A percentile compares a stretch with the other conserved stretches of the same genome.
Evolutionary conservation across 2,797 vertebrate genomes (phyloP).

Genomic region (Mormyrus hasselquistii): DNA sequence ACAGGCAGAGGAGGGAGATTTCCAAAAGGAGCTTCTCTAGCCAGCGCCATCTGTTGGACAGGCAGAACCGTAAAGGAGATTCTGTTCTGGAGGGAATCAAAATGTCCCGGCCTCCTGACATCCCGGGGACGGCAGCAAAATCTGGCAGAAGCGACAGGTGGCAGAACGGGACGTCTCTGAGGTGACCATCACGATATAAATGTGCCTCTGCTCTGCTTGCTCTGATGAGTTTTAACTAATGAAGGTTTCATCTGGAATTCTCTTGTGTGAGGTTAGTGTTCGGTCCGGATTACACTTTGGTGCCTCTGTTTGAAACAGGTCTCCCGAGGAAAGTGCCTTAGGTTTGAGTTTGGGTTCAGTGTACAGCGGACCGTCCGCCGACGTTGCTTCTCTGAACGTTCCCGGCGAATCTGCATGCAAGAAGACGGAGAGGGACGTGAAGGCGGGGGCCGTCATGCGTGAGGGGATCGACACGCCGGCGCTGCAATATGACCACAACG

Average conservation of each 20-base stretch:
- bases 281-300: not conserved
- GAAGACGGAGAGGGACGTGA: conserved; percentile 77
- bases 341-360: conserved; percentile 46
- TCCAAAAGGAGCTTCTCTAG: conserved; percentile 96
- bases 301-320: conserved; percentile 49
- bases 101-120: conserved; percentile 62
- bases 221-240: not conserved
- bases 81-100: conserved; percentile 71
- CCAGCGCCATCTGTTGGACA: conserved; percentile 83
- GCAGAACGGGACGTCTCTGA: conserved; percentile 72
- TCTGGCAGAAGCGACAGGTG: conserved; percentile 71
- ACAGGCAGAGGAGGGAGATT: conserved; percentile 84
- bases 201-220: not conserved
- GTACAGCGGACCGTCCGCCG: conserved; percentile 70
- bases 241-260: not conserved
- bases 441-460: conserved; percentile 58
- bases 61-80: conserved; percentile 90
- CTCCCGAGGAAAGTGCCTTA: conserved; percentile 64
- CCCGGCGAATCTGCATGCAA: conserved; percentile 58
- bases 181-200: conserved; percentile 56
- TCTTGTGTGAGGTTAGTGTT: not conserved
- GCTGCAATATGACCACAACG: conserved; percentile 78
- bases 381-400: conserved; percentile 54
- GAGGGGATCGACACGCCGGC: conserved; percentile 68
- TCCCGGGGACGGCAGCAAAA: conserved; percentile 41